Evolutionary conservation across 2,113 vertebrate species (phyloP).

Genomic region (Tragelaphus strepsiceros): DNA sequence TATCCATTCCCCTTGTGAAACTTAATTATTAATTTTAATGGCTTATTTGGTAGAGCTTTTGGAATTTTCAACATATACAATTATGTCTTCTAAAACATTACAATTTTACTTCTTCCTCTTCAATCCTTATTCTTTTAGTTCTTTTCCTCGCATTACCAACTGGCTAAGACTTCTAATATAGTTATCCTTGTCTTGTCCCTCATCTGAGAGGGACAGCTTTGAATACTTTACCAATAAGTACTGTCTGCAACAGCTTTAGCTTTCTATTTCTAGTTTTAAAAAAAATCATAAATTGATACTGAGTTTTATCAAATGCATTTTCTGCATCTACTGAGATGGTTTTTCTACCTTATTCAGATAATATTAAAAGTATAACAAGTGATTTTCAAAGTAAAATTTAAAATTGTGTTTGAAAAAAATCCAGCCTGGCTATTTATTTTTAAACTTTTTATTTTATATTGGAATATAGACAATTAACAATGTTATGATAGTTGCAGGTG

Average conservation of each 20-base stretch:
- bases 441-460: neutral
- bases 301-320: neutral
- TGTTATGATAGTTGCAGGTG: neutral
- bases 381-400: neutral
- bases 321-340: neutral
- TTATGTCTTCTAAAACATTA: neutral
- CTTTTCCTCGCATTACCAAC: neutral
- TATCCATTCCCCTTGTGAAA: neutral
- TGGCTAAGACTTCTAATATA: neutral
- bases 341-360: neutral
- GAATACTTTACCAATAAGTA: neutral
- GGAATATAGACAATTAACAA: neutral
- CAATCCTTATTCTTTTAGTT: neutral
- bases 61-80: neutral
- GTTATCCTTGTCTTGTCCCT: neutral
- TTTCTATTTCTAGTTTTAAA: neutral
- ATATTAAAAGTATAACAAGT: neutral
- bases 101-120: neutral
- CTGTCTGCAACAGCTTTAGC: neutral
- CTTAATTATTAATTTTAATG: neutral
- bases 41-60: neutral
- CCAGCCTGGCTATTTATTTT: neutral
- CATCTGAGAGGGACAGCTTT: neutral
- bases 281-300: neutral
- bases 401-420: neutral